Evolutionary conservation across 2,888 invertebrate species (phyloP).

Genomic region (Brachypalpus laphriformis): DNA sequence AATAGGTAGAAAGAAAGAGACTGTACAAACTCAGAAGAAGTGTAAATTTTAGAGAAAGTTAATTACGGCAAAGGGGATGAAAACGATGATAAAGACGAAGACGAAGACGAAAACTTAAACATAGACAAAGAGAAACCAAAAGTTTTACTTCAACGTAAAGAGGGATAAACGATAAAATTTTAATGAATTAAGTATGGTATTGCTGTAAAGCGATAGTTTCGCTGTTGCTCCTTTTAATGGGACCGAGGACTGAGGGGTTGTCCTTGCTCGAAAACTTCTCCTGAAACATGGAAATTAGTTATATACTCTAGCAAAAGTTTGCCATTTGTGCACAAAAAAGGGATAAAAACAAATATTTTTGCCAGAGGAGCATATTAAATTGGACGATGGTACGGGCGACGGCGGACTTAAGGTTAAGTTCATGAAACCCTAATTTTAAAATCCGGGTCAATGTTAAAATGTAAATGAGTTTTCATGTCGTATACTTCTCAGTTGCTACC

Average conservation of each 20-base stretch:
- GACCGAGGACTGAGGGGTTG: neutral
- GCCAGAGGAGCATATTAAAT: slow-evolving; percentile 15
- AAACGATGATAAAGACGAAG: slow-evolving; percentile 6
- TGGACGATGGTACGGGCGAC: neutral
- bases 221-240: neutral
- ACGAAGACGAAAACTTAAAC: slow-evolving; percentile 4
- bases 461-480: slow-evolving; percentile 69
- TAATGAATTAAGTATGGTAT: slow-evolving; percentile 63
- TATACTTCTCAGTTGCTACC: neutral
- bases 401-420: slow-evolving; percentile 51
- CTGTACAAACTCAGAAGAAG: slow-evolving; percentile 20
- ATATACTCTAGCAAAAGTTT: slow-evolving; percentile 18
- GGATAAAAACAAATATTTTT: neutral
- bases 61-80: slow-evolving; percentile 48
- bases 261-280: slow-evolving; percentile 51
- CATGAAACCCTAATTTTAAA: slow-evolving; percentile 69
- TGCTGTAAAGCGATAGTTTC: slow-evolving; percentile 49
- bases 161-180: slow-evolving; percentile 20
- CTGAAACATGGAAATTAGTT: slow-evolving; percentile 46
- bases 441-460: slow-evolving; percentile 72
- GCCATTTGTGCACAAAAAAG: neutral
- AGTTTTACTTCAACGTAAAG: slow-evolving; percentile 31
- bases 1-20: neutral
- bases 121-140: slow-evolving; percentile 42
- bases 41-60: slow-evolving; percentile 65